Conservation (phyloP, 2,888 invertebrate species). For the Eupeodes luniger region DNA sequence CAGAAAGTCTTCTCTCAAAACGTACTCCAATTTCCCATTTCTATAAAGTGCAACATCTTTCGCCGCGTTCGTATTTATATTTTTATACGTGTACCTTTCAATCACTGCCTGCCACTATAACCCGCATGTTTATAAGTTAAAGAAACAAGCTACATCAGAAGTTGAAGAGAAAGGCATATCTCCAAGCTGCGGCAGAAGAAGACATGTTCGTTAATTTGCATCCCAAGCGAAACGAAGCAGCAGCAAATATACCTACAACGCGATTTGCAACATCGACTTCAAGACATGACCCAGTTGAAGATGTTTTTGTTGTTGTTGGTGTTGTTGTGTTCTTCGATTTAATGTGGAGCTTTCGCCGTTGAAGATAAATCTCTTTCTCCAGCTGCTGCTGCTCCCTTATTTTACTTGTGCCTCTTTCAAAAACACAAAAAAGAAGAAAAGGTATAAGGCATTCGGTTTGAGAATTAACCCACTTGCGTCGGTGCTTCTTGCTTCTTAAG, state of each 20-base stretch:
- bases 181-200: slow-evolving; percentile 5
- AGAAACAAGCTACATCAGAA: not conserved
- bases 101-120: slow-evolving; percentile 55
- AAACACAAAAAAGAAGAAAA: slow-evolving; percentile 33
- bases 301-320: slow-evolving; percentile 13
- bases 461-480: slow-evolving; percentile 72
- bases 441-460: slow-evolving; percentile 55
- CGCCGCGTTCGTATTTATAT: slow-evolving; percentile 15
- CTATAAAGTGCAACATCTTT: slow-evolving; percentile 52
- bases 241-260: not conserved
- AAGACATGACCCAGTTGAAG: slow-evolving; percentile 71
- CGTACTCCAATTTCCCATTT: slow-evolving; percentile 26
- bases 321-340: not conserved
- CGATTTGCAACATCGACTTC: slow-evolving; percentile 63
- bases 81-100: slow-evolving; percentile 56
- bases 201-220: slow-evolving; percentile 74
- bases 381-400: slow-evolving; percentile 40
- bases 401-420: not conserved
- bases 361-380: slow-evolving; percentile 70
- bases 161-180: slow-evolving; percentile 67
- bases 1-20: not conserved
- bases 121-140: slow-evolving; percentile 29
- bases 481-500: slow-evolving; percentile 28
- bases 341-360: slow-evolving; percentile 52
- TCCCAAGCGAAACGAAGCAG: slow-evolving; percentile 57